Evolutionary conservation across 2,113 vertebrate genomes (phyloP).

Genomic region (Typhlomys cinereus): DNA sequence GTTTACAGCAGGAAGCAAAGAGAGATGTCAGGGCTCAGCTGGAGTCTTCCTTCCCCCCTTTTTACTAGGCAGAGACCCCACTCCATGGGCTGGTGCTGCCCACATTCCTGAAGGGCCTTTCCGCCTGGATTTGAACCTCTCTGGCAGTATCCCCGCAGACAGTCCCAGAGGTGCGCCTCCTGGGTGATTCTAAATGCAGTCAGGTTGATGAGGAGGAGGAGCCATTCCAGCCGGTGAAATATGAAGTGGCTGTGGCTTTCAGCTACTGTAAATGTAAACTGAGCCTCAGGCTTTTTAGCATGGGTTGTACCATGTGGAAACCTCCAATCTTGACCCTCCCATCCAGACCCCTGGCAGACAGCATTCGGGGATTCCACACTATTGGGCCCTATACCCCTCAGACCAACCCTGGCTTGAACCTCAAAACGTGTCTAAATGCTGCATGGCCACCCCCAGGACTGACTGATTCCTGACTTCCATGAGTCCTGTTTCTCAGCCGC

Average conservation of each 20-base stretch:
- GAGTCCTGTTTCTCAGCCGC: background rate
- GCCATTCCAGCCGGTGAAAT: background rate
- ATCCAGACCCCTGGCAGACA: background rate
- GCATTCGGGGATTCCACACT: background rate
- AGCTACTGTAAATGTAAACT: background rate
- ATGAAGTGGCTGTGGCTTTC: background rate
- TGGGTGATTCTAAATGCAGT: background rate
- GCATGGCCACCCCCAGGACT: background rate
- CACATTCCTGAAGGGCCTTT: too few relatives aligned
- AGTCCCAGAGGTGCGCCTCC: background rate
- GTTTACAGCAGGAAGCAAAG: background rate
- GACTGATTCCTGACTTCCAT: accelerated
- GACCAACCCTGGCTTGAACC: background rate
- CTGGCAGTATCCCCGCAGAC: background rate
- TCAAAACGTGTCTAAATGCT: background rate
- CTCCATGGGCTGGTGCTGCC: background rate
- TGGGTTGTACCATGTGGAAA: background rate
- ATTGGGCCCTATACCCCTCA: background rate
- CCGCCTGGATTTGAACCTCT: background rate
- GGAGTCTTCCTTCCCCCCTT: background rate
- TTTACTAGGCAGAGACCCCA: background rate
- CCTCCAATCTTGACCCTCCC: background rate
- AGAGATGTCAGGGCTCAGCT: background rate
- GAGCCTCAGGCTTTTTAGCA: background rate
- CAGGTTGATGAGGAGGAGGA: background rate